phyloP scores from a whole-genome alignment of 1,140 invertebrate genomes.

The Rhagoletis zephyria region DNA sequence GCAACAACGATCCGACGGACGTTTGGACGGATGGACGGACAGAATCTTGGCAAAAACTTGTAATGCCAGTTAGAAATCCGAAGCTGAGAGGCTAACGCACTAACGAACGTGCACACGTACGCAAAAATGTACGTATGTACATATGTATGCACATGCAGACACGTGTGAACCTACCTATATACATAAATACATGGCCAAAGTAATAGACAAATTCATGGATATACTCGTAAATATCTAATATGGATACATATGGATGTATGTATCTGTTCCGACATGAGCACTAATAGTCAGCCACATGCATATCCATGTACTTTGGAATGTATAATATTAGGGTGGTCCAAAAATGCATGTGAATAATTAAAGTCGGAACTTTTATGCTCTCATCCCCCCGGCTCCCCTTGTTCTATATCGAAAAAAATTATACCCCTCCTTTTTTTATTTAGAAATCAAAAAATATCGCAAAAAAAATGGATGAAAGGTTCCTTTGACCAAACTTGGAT shows the following conservation, averaged over 20 bases:
- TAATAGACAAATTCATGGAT: constrained; percentile 4
- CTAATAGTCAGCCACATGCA: neutral
- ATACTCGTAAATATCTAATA: no score
- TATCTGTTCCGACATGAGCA: neutral
- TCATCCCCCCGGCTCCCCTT: no score
- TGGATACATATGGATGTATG: neutral
- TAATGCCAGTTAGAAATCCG: constrained; percentile 46
- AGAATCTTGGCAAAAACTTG: constrained; percentile 51
- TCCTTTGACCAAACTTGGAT: no score
- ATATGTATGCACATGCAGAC: neutral
- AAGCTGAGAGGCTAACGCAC: constrained; percentile 49
- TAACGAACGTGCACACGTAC: constrained; percentile 44
- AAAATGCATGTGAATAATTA: no score
- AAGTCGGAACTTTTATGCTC: no score
- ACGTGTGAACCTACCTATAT: neutral
- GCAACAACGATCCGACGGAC: neutral
- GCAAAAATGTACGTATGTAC: neutral
- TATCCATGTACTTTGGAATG: neutral
- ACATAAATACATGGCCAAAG: neutral
- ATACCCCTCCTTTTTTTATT: no score
- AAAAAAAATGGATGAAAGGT: no score
- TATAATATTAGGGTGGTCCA: no score
- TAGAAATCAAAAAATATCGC: no score
- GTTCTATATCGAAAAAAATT: no score
- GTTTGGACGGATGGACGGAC: neutral